A percentile compares a stretch with the other conserved stretches of the same genome.
Conservation (phyloP, 2,888 invertebrate genomes). For the Tortricodes alternella region DNA sequence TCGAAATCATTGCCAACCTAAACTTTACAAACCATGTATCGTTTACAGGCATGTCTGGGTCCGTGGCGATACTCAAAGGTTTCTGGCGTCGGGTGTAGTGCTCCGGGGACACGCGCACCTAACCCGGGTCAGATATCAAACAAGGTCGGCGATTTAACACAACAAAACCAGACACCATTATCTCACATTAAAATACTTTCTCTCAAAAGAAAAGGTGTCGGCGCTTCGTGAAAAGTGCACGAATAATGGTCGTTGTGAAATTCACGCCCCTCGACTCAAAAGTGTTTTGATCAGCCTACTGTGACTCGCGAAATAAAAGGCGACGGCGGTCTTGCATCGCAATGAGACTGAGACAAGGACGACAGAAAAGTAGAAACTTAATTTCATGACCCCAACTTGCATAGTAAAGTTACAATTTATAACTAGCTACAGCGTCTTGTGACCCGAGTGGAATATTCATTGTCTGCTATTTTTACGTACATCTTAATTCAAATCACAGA, state of each 20-base stretch:
- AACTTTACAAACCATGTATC: too few relatives aligned
- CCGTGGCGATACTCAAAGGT: background rate
- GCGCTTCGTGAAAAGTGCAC: slow-evolving; percentile 27
- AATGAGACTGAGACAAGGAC: slow-evolving; percentile 49
- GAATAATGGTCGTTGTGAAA: slow-evolving; percentile 41
- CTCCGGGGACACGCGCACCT: background rate
- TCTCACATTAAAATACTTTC: background rate
- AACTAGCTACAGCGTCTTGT: slow-evolving; percentile 24
- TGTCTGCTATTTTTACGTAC: background rate
- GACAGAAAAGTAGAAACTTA: slow-evolving; percentile 44
- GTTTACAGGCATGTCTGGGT: background rate
- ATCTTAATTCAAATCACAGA: background rate
- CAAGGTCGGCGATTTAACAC: background rate
- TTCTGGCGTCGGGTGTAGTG: background rate
- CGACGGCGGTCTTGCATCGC: slow-evolving; percentile 49
- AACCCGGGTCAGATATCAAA: background rate
- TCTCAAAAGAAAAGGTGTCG: slow-evolving; percentile 2
- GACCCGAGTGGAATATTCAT: background rate
- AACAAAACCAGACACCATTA: background rate
- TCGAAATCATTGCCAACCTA: too few relatives aligned
- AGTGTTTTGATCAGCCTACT: slow-evolving; percentile 60
- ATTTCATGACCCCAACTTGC: slow-evolving; percentile 43
- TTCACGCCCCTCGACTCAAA: slow-evolving; percentile 43
- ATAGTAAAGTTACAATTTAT: slow-evolving; percentile 31
- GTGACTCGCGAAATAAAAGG: slow-evolving; percentile 55